These are phyloP conservation scores for Camptogramma bilineatum DNA, from an alignment of 2,888 invertebrate genomes.

Conservation along the genomic window DNA sequence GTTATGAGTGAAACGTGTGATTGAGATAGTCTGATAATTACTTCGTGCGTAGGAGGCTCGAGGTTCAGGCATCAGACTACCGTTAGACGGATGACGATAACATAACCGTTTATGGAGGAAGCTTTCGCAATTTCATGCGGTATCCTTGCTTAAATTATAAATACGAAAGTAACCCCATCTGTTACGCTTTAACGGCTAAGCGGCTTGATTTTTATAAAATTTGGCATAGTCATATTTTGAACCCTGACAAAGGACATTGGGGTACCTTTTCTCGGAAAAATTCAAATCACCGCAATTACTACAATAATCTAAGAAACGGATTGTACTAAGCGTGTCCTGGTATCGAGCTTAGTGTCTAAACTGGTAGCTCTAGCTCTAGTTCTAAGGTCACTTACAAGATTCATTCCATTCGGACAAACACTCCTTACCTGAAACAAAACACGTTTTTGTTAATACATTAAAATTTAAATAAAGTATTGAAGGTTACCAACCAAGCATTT, in stretches of 20 bases:
- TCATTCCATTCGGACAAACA: neutral
- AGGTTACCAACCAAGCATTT: slow-evolving; percentile 7
- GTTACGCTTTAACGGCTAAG: too few species aligned
- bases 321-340: neutral
- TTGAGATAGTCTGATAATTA: slow-evolving; percentile 25
- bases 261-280: too few species aligned
- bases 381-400: neutral
- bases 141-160: too few species aligned
- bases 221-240: too few species aligned
- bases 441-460: too few species aligned
- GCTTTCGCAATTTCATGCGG: neutral
- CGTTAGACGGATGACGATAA: slow-evolving; percentile 23
- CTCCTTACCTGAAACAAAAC: slow-evolving; percentile 30
- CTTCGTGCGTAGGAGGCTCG: slow-evolving; percentile 25
- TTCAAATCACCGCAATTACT: too few species aligned
- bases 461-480: slow-evolving; percentile 4
- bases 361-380: neutral
- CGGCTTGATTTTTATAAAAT: too few species aligned
- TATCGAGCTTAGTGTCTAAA: neutral
- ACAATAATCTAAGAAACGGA: neutral
- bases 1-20: slow-evolving; percentile 13
- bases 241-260: too few species aligned
- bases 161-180: too few species aligned
- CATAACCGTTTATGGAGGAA: slow-evolving; percentile 6
- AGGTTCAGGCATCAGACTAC: slow-evolving; percentile 13